These are phyloP conservation scores for Leptinotarsa texana DNA, from an alignment of 1,140 invertebrate genomes.

Conservation along the genomic window DNA sequence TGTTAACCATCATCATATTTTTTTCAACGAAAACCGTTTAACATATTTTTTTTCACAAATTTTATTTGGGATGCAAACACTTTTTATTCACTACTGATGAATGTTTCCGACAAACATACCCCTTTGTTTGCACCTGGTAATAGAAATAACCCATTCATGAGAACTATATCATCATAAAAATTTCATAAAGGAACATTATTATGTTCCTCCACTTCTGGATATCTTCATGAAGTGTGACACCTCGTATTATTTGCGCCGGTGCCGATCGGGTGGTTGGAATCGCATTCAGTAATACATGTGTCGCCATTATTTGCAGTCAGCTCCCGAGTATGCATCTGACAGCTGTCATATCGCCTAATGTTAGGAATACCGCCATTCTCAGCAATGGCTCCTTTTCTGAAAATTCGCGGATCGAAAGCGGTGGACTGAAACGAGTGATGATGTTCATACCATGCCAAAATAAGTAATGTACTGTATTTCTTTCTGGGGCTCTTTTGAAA, in stretches of 20 bases:
- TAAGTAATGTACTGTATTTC: too few species aligned
- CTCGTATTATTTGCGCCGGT: constrained; percentile 49
- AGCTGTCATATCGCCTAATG: constrained; percentile 52
- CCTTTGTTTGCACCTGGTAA: too few species aligned
- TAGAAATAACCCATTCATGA: constrained; percentile 21
- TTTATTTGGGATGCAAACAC: too few species aligned
- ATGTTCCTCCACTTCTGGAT: constrained; percentile 45
- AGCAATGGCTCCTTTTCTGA: neutral
- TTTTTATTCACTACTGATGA: too few species aligned
- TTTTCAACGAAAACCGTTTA: too few species aligned
- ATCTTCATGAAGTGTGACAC: constrained; percentile 54
- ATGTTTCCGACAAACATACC: too few species aligned
- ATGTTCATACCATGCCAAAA: too few species aligned
- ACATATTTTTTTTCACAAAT: too few species aligned
- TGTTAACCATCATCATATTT: too few species aligned
- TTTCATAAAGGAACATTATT: constrained; percentile 53
- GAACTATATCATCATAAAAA: constrained; percentile 51
- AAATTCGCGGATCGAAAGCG: neutral
- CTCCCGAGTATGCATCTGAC: constrained; percentile 50
- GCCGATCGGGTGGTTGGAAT: constrained; percentile 5
- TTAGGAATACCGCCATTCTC: neutral
- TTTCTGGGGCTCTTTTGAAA: too few species aligned
- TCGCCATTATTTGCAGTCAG: constrained; percentile 55
- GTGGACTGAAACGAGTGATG: neutral
- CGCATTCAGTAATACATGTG: constrained; percentile 46